These are phyloP conservation scores for Corvus hawaiiensis DNA, from an alignment of 2,113 vertebrate genomes.

Conservation along the genomic window DNA sequence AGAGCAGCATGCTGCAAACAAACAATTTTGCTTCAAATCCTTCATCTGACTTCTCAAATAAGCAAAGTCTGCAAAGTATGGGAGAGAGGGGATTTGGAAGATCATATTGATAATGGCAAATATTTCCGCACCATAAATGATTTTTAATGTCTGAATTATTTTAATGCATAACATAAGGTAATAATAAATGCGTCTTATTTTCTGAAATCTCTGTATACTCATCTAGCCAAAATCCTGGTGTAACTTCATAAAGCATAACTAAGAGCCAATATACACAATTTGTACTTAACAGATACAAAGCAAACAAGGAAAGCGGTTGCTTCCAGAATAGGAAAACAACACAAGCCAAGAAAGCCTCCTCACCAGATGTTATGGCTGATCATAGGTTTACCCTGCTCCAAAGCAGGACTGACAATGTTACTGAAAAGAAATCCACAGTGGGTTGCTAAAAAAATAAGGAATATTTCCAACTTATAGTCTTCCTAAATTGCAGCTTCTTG, in stretches of 20 bases:
- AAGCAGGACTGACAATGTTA: background rate
- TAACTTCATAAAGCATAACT: background rate
- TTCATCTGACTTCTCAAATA: background rate
- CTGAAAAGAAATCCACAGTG: background rate
- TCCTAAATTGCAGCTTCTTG: background rate
- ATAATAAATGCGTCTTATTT: background rate
- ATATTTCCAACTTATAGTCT: background rate
- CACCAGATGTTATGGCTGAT: background rate
- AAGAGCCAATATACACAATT: background rate
- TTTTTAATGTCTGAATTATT: background rate
- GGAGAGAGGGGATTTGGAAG: background rate
- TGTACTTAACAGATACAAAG: background rate
- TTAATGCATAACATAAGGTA: background rate
- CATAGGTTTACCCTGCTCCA: background rate
- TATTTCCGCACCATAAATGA: rapidly evolving
- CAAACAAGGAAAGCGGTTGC: background rate
- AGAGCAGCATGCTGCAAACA: background rate
- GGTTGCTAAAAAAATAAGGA: background rate
- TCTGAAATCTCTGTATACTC: background rate
- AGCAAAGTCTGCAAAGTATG: background rate
- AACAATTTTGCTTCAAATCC: background rate
- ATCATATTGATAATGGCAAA: background rate
- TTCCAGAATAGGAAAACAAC: background rate
- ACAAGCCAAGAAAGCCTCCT: background rate
- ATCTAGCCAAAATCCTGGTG: background rate